Percentiles rank a stretch among this genome's conserved stretches.
These are phyloP conservation scores for Callinectes sapidus DNA, from an alignment of 2,888 invertebrate species.

Conservation along the genomic window DNA sequence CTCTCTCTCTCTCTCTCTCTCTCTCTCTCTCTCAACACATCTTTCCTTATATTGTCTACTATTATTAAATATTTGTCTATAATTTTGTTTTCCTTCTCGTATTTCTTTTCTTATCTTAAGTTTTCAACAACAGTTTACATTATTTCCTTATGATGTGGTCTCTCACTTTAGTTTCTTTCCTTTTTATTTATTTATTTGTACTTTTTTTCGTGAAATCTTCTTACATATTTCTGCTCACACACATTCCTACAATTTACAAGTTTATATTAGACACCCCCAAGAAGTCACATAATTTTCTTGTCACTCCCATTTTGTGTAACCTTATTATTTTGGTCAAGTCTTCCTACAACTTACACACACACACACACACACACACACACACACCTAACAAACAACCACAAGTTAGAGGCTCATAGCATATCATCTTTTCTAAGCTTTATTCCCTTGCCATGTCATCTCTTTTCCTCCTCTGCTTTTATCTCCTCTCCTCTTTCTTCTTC, in stretches of 20 bases:
- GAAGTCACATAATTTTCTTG: too few species aligned
- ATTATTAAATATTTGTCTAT: neutral
- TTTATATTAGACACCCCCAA: too few species aligned
- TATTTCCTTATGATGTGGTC: too few species aligned
- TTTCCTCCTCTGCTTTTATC: neutral
- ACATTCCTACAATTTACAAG: too few species aligned
- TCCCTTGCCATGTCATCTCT: neutral
- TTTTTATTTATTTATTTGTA: too few species aligned
- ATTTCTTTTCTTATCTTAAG: neutral
- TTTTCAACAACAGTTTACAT: too few species aligned
- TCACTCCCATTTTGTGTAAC: neutral
- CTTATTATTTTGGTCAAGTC: neutral
- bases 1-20: neutral
- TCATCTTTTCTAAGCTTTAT: neutral
- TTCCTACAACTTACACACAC: neutral
- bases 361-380: constrained; percentile 41
- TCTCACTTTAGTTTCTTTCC: too few species aligned
- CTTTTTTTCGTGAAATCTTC: too few species aligned
- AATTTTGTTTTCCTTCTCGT: neutral
- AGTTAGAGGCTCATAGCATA: neutral
- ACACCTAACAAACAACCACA: neutral
- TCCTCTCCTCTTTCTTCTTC: neutral
- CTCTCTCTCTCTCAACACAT: neutral
- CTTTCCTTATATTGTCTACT: neutral
- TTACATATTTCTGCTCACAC: too few species aligned